Base-by-base conservation (phyloP, 2,113 vertebrate genomes). In the Tricholaema leucomelas region DNA sequence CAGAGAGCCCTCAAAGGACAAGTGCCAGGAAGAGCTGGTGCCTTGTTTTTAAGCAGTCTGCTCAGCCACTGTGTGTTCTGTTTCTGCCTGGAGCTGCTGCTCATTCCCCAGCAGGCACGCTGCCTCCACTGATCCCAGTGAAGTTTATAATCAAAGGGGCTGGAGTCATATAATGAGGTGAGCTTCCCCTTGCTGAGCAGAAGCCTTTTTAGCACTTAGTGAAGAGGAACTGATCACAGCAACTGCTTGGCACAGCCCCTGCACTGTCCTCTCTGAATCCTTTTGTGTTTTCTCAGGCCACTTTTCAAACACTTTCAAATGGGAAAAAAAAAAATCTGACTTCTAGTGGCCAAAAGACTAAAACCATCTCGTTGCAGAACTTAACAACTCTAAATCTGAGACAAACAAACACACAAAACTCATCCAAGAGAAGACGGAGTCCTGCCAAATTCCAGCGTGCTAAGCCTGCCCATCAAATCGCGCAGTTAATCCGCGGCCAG, bases 121-220 rank as follows among this genome's bases (percentile, higher is more conserved):
- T 71, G 78, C 46, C 81, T 84, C 87, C 88, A 56, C 5, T 87
- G 93, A 85, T 92, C 60, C 69, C 75, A 74, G 60, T 35, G 79
- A 76, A 58, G 38, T 66, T 89, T 85, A 42, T 89, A 87, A 94
- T 58, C 85, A 64, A 69, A 91, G 75, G 31, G 65, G 87, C 0
- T 91, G 64, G 46, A 87, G 64, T 77, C 67, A 67, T 15, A 31
- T 44, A 92, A 80, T 28, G 48, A 85, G 66, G 46, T 0, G 2
- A 92, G 73, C 35, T 60, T 89, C 50, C 78, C 30, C 84, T 71
- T 60, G 78, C 88, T 85, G 87, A 92, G 92, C 81, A 93, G 67
- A 81, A 89, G 78, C 75, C 50, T 89, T 95, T 94, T 67, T 31
- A 93, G 78, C 65, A n/a, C 56, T 67, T 48, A 44, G 52, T 31